A percentile compares a stretch with the other conserved stretches of the same genome.
Conservation (phyloP, 2,113 vertebrate genomes). For the Tragelaphus buxtoni region DNA sequence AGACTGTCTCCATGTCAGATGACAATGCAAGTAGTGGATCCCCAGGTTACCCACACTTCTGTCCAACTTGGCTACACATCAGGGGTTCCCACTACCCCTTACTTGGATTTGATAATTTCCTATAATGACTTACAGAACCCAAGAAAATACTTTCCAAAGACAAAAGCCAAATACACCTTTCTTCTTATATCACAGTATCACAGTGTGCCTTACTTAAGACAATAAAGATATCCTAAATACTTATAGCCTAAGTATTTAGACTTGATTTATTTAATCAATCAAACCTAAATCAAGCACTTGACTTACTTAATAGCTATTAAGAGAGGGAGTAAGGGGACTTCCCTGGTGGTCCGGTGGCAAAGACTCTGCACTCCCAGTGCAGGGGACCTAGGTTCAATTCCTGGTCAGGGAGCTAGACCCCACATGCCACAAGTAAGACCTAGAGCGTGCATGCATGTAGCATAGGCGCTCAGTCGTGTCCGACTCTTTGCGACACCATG, state of each 20-base stretch:
- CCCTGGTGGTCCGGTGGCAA: not conserved
- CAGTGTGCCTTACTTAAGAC: not conserved
- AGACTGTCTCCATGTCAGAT: not conserved
- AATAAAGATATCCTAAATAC: not conserved
- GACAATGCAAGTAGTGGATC: not conserved
- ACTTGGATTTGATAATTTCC: not conserved
- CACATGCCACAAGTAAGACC: not conserved
- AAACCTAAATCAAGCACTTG: not conserved
- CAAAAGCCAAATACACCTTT: not conserved
- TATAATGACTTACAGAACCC: not conserved
- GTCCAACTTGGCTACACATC: not conserved
- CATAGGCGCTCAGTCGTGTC: not conserved
- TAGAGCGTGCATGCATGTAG: fast-evolving
- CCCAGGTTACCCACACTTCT: not conserved
- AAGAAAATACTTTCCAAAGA: not conserved
- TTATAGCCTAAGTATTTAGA: not conserved
- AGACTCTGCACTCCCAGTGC: not conserved
- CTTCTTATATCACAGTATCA: not conserved
- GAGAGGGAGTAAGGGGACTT: not conserved
- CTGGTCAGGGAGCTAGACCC: not conserved
- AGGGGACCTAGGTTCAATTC: not conserved
- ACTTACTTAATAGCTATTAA: not conserved
- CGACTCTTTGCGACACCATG: not conserved
- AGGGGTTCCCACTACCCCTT: not conserved
- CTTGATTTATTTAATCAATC: not conserved